Evolutionary conservation across 2,888 invertebrate genomes (phyloP), one percentile per base, ranked within the genome.

Genomic region (Caradrina kadenii): DNA sequence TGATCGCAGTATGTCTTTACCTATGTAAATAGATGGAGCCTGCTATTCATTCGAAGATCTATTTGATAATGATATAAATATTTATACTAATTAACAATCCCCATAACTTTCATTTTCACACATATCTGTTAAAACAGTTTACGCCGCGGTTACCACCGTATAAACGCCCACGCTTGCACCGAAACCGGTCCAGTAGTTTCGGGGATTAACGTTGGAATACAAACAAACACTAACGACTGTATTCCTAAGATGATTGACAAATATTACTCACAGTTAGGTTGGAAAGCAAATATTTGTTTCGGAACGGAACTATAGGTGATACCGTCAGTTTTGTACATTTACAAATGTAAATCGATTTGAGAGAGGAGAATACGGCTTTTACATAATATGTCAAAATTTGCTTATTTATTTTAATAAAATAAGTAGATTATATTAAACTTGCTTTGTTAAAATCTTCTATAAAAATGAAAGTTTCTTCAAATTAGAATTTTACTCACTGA

Each of bases 141-240:
- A 73, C 55, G 26, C 45, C 19, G 62, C 52, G 42, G 45, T 55
- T 50, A 45, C 50, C 48, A 52, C 58, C 58, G 17, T 69, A 59
- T 63, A 69, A 82, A 65, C 66, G 59, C 62, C 64, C 39, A 62
- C 59, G 66, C 72, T 64, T 63, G 10, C 54, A 63, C 62, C 62
- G 67, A 62, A 82, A 82, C 82, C 84, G 76, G 84, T 77, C 19
- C 76, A 81, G 76, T 81, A 76, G 80, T 83, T 83, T 79, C 13
- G 73, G 73, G 58, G 79, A 83, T 83, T 83, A 81, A 59, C 81
- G 66, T 68, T 71, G 61, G 53, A 61, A 64, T 63, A 81, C 82
- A 76, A 69, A 64, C 67, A 81, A 63, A 73, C 55, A 69, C 67
- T 73, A 73, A 78, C 69, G 75, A 77, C 35, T 26, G 56, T 67